These are phyloP conservation scores for Pseudomyrmex flavicornis DNA, from an alignment of 1,140 invertebrate species.

Conservation along the genomic window DNA sequence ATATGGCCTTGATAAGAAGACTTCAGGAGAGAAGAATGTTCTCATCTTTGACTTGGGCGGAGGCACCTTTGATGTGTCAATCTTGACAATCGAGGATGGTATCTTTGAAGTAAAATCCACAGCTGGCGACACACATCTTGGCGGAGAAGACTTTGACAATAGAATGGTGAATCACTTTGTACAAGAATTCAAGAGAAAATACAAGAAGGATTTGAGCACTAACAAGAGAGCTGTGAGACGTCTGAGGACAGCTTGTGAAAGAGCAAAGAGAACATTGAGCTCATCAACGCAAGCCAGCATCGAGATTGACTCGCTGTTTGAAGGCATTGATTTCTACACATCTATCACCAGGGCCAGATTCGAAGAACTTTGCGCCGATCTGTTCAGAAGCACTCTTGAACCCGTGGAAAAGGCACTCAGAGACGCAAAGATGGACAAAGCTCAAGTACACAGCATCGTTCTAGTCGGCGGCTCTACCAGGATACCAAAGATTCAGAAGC, in stretches of 20 bases:
- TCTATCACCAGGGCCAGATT: slow-evolving; percentile 90
- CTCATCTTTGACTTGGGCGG: slow-evolving; percentile 87
- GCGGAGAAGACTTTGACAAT: slow-evolving; percentile 93
- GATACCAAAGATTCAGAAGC: slow-evolving; percentile 87
- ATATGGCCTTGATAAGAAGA: slow-evolving; percentile 88
- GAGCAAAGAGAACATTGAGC: slow-evolving; percentile 92
- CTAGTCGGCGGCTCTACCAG: slow-evolving; percentile 88
- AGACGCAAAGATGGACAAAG: slow-evolving; percentile 90
- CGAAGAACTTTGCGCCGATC: slow-evolving; percentile 89
- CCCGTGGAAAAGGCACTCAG: slow-evolving; percentile 89
- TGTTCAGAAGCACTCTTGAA: slow-evolving; percentile 88
- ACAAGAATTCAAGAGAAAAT: slow-evolving; percentile 90
- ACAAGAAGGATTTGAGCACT: slow-evolving; percentile 87
- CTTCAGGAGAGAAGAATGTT: slow-evolving; percentile 81
- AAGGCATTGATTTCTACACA: slow-evolving; percentile 91
- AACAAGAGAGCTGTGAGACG: slow-evolving; percentile 90
- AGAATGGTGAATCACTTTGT: slow-evolving; percentile 90
- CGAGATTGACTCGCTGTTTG: slow-evolving; percentile 91
- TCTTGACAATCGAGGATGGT: slow-evolving; percentile 91
- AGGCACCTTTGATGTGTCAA: slow-evolving; percentile 87
- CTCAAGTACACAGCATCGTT: slow-evolving; percentile 86
- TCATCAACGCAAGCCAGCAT: slow-evolving; percentile 91
- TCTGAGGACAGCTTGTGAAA: slow-evolving; percentile 92
- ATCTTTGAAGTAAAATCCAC: slow-evolving; percentile 89
- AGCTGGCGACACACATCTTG: slow-evolving; percentile 91